A percentile compares a stretch with the other conserved stretches of the same genome.
phyloP scores from a whole-genome alignment of 2,113 vertebrate species.

The Mormyrus lacerda region DNA sequence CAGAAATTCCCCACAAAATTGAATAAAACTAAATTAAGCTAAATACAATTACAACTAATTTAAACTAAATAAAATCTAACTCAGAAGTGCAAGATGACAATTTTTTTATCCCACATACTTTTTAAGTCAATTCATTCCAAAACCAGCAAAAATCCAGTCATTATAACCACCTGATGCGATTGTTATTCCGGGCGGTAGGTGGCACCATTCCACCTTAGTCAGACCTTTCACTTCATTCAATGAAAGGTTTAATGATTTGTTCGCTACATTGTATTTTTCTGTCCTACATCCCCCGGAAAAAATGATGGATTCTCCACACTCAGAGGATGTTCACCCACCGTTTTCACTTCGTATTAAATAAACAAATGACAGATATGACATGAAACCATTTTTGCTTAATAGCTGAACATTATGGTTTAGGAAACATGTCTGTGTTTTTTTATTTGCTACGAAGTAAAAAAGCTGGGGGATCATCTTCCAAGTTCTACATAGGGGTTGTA shows the following conservation, averaged over 20 bases:
- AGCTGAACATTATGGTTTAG: not conserved
- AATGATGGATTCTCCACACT: not conserved
- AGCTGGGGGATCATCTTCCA: not conserved
- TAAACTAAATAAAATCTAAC: not conserved
- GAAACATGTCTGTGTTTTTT: not conserved
- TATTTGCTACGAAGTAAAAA: not conserved
- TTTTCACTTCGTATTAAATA: not conserved
- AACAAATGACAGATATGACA: not conserved
- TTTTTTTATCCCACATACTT: not conserved
- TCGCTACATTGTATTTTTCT: not conserved
- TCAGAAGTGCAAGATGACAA: not conserved
- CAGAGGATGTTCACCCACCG: not conserved
- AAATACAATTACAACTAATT: too few relatives aligned
- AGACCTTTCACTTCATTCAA: not conserved
- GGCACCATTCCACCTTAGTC: not conserved
- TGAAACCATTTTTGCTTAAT: not conserved
- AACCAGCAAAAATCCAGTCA: not conserved
- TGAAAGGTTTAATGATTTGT: not conserved
- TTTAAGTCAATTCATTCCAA: not conserved
- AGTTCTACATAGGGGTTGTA: not conserved
- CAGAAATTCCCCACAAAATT: not conserved
- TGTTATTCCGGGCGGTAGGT: not conserved
- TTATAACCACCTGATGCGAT: not conserved
- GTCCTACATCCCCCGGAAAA: not conserved
- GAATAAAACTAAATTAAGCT: not conserved